Conservation (phyloP, 2,888 invertebrate genomes). For the Odontomyia ornata region DNA sequence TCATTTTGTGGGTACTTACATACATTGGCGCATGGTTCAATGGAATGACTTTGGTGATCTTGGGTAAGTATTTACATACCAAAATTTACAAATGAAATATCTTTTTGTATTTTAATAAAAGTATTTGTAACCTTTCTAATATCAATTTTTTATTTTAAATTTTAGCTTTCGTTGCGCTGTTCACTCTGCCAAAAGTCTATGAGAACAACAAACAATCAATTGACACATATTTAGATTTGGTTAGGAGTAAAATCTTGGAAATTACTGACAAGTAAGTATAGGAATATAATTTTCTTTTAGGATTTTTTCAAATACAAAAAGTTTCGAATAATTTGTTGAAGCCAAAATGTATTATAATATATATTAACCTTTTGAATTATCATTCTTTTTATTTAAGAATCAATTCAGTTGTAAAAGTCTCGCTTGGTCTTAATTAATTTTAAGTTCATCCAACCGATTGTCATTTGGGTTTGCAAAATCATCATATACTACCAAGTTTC, state of each 20-base stretch:
- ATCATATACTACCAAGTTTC: background rate
- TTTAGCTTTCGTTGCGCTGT: slow-evolving; percentile 89
- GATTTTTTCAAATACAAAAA: background rate
- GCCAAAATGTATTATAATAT: no score
- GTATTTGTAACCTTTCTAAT: background rate
- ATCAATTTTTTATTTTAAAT: background rate
- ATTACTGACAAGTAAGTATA: slow-evolving; percentile 84
- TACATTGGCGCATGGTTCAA: slow-evolving; percentile 99
- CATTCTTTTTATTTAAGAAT: no score
- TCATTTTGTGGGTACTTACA: slow-evolving; percentile 94
- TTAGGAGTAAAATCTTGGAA: slow-evolving; percentile 86
- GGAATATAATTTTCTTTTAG: background rate
- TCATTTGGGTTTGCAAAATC: no score
- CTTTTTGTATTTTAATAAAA: no score
- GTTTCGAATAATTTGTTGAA: background rate
- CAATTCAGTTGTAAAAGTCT: no score
- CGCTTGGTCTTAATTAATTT: no score
- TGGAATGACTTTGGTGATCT: slow-evolving; percentile 96
- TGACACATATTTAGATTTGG: slow-evolving; percentile 89
- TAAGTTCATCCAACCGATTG: no score
- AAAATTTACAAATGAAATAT: no score
- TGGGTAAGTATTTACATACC: slow-evolving; percentile 71
- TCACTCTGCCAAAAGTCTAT: slow-evolving; percentile 95
- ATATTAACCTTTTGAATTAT: no score
- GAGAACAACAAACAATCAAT: slow-evolving; percentile 94